Evolutionary conservation across 1,140 invertebrate genomes (phyloP).

Genomic region (Homarus americanus): DNA sequence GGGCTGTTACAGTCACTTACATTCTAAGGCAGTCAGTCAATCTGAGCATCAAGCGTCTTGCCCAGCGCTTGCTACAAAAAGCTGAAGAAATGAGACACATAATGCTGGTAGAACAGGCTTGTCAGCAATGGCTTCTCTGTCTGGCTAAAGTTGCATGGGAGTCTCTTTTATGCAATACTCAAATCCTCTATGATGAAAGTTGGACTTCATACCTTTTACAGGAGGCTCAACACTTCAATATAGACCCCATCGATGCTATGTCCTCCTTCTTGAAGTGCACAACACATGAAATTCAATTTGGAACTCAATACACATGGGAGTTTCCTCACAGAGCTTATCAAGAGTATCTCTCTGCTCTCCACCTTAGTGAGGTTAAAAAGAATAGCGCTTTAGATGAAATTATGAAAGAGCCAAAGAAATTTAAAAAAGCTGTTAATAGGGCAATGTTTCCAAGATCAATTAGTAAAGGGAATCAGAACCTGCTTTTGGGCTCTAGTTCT

Average conservation of each 20-base stretch:
- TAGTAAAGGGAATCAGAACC: too few relatives aligned
- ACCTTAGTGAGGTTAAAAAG: neutral
- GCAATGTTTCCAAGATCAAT: too few relatives aligned
- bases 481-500: too few relatives aligned
- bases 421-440: too few relatives aligned
- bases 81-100: neutral
- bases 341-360: neutral
- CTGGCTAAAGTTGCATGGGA: slow-evolving; percentile 12
- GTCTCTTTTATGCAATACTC: neutral
- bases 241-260: slow-evolving; percentile 12
- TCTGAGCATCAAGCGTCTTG: slow-evolving; percentile 3
- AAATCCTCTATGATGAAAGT: neutral
- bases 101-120: neutral
- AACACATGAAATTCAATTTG: neutral
- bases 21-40: neutral
- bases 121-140: neutral
- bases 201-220: neutral
- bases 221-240: neutral
- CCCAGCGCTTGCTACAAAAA: neutral
- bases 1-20: neutral
- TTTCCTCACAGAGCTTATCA: slow-evolving; percentile 19
- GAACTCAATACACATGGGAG: neutral
- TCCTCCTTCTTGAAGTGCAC: neutral
- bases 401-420: too few relatives aligned
- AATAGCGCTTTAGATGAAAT: too few relatives aligned